Base-by-base conservation (phyloP, 1,140 invertebrate genomes). In the Apolygus lucorum region DNA sequence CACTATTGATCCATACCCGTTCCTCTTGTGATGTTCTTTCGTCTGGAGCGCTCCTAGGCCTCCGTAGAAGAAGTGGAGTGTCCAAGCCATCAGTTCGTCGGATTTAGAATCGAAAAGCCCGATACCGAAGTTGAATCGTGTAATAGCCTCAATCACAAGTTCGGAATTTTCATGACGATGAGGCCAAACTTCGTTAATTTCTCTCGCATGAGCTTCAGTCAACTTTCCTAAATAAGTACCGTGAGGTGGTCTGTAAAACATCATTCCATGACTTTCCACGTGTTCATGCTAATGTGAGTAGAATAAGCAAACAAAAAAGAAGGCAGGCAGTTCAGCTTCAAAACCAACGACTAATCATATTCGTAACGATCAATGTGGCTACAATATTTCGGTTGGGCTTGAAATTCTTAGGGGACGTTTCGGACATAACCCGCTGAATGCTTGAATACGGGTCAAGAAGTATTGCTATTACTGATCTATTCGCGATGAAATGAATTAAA, bases 31-130 rank as follows among this genome's bases (percentile, higher is more conserved):
- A 11, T 29, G 14, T n/a, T 67, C 65, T 22, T 28, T 4, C 27
- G 65, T 67, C 29, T 67, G 65, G 26, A 67, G 28, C 2, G 34
- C 65, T 8, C 65, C 65, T 13, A 67, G 14, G 4, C 65, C 65
- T 1, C 65, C 65, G 29, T 67, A 67, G n/a, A 67, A 67, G 17
- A 22, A 67, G 1, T 2, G 34, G n/a, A 29, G 25, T 2, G 28
- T 28, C 65, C 65, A 67, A 1, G 65, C 14, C 26, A 26, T 17
- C 25, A 67, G 29, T 67, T 67, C 65, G 1, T 25, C 65, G 22
- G 2, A 8, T 8, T 2, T 28, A 1, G 4, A 22, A 29, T 2
- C 28, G 65, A 42, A 67, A 2, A 67, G 28, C 4, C 65, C 65
- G 14, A 67, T n/a, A 22, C 65, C 65, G 34, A 4, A 29, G 27